Base-by-base conservation (phyloP, 92 coral and sea anemone genomes). In the Epizoanthus stellaris region DNA sequence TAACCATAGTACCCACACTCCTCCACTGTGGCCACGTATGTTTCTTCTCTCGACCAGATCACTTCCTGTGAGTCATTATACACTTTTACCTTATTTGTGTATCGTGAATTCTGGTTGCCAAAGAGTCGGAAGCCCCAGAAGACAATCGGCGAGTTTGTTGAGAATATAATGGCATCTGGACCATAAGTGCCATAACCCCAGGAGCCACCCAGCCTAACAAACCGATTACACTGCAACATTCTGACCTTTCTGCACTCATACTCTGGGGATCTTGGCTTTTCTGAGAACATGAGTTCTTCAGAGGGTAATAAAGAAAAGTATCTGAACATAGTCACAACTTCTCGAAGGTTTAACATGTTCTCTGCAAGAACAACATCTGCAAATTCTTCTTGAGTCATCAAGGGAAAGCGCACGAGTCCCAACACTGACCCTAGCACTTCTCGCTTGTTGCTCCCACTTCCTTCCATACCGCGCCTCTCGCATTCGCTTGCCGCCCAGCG, bases 1-100 rank as follows among this genome's bases (percentile, higher is more conserved):
- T 77, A 77, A 42, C 82, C 82, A 77, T 77, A 77, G 71, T 77
- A 77, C 19, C 82, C 82, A 17, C 82, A 77, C 71, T 77, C 82
- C 57, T 77, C 82, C 30, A 77, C 82, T 20, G 82, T 77, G 25
- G 82, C 82, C 1, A 77, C 70, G 45, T 62, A 61, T 19, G 82
- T 77, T 42, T 77, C 82, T 45, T 77, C 82, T 11, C 82, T 77
- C 4, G 82, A 77, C 82, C 82, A 77, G 13, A 77, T 77, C 6
- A 77, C 82, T 42, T 77, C 82, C 66, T 77, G 82, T 3, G 82
- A 77, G 56, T 77, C 82, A 20, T 77, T 77, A 34, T 77, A 77
- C 16, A 77, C 82, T 62, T 77, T 77, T 19, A 77, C 16, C 82
- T 77, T 77, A 70, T 62, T 77, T 4, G 56, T 38, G 57, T 77